These are phyloP conservation scores for Melanotaenia boesemani DNA, from an alignment of 2,797 vertebrate genomes.

Conservation along the genomic window DNA sequence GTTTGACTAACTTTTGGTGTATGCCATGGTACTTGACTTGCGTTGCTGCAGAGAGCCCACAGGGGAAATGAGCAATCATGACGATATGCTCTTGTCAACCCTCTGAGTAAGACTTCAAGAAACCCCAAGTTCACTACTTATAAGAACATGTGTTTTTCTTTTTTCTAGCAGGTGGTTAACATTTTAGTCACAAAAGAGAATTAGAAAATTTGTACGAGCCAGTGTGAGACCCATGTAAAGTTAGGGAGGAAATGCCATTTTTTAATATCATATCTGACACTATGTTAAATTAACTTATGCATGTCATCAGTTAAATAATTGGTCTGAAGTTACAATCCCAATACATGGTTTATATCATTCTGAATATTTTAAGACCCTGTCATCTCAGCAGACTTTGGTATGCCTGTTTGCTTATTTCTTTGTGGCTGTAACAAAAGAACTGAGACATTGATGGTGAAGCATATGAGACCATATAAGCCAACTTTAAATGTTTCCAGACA, in stretches of 20 bases:
- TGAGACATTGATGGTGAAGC: not conserved
- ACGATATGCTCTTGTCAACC: not conserved
- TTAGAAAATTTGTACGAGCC: not conserved
- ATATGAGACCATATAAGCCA: not conserved
- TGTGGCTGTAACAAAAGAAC: constrained; percentile 1
- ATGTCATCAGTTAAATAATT: not conserved
- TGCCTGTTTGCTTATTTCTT: constrained; percentile 1
- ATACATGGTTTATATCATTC: not conserved
- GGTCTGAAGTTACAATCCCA: not conserved
- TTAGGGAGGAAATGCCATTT: not conserved
- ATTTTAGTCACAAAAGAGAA: not conserved
- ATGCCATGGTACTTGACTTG: not conserved
- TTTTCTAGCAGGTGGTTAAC: not conserved
- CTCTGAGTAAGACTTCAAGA: constrained; percentile 27
- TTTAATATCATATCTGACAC: not conserved
- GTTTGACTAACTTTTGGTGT: constrained; percentile 29
- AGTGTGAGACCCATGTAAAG: not conserved
- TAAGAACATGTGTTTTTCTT: rapidly evolving
- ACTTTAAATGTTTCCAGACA: not conserved
- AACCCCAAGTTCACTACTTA: constrained; percentile 6
- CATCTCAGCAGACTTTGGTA: constrained; percentile 2
- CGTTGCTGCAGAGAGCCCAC: not conserved
- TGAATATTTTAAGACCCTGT: constrained; percentile 12
- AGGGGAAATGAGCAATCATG: not conserved
- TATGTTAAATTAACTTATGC: not conserved